Evolutionary conservation across 1,140 invertebrate genomes (phyloP), one percentile per base, ranked within the genome.

Genomic region (Potamilus streckersoni): DNA sequence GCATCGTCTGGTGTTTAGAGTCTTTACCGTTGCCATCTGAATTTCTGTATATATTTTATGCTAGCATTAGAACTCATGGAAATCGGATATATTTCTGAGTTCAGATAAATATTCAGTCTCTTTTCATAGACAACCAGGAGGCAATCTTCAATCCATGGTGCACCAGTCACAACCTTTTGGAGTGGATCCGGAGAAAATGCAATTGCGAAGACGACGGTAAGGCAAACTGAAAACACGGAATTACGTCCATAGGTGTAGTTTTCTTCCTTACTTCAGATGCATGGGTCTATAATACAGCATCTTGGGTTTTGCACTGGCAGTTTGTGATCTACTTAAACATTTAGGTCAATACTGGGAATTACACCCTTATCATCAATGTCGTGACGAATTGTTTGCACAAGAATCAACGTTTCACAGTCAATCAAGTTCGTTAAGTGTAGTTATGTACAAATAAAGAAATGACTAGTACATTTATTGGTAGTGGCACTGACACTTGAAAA

Each of bases 131-230:
- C 71, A 80, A 83, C 60, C 69, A 85, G 60, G 80, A 84, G 65
- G 85, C 85, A 14, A 67, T 86, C n/a, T 86, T 86, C 70, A 86
- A 85, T 63, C 85, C 85, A 8, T 84, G 82, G 82, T 86, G 85
- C 73, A 73, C 83, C 6, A 84, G 82, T 59, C 73, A 82, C 66
- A 85, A 83, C 5, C 62, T 86, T 16, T 71, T 84, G 66, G 83
- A 85, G 63, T 86, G 83, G 81, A 86, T 86, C 62, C 72, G 85
- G 63, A 79, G 78, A 56, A 85, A 82, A 59, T 86, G 85, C 66
- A 77, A 82, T 14, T 86, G 85, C 71, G 82, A 80, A 17, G 76
- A 84, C n/a, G 82, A 83, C 59, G 80, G 85, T 86, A 76, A 85
- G 85, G 80, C 60, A 56, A 58, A 70, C 11, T 49, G 38, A 49